Evolutionary conservation across 2,797 vertebrate species (phyloP).

Genomic region (Champsocephalus esox): DNA sequence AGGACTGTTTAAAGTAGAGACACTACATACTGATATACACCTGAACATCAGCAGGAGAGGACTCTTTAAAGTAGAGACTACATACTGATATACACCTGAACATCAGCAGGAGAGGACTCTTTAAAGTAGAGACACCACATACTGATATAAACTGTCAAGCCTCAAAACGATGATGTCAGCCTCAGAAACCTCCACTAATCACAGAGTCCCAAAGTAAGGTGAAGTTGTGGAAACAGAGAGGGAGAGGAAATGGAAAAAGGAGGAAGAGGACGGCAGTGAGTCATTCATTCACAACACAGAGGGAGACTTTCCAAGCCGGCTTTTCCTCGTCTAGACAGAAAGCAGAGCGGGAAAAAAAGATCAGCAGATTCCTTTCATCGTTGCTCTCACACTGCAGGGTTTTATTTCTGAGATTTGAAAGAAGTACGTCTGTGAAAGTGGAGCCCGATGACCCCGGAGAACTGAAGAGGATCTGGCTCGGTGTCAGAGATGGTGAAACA

Average conservation of each 20-base stretch:
- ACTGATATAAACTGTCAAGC: background rate
- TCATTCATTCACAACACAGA: slow-evolving; percentile 68
- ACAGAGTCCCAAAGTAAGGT: slow-evolving; percentile 25
- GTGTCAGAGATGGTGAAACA: background rate
- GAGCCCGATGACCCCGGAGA: background rate
- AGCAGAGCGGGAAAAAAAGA: slow-evolving; percentile 44
- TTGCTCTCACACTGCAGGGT: background rate
- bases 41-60: too few relatives aligned
- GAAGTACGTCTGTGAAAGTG: background rate
- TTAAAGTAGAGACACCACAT: too few relatives aligned
- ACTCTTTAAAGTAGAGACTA: too few relatives aligned
- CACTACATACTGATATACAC: too few relatives aligned
- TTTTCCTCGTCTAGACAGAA: slow-evolving; percentile 66
- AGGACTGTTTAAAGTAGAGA: too few relatives aligned
- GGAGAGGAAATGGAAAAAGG: slow-evolving; percentile 21
- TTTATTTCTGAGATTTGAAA: background rate
- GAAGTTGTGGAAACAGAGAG: slow-evolving; percentile 60
- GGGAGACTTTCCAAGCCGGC: slow-evolving; percentile 66
- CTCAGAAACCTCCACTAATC: background rate
- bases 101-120: too few relatives aligned
- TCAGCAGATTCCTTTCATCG: slow-evolving; percentile 40
- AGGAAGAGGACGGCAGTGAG: slow-evolving; percentile 34
- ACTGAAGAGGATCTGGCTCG: background rate
- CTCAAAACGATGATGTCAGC: slow-evolving; percentile 2
- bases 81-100: too few relatives aligned